Evolutionary conservation across 2,113 vertebrate genomes (phyloP), one percentile per base, ranked within the genome.

Genomic region (Nycticebus coucang): DNA sequence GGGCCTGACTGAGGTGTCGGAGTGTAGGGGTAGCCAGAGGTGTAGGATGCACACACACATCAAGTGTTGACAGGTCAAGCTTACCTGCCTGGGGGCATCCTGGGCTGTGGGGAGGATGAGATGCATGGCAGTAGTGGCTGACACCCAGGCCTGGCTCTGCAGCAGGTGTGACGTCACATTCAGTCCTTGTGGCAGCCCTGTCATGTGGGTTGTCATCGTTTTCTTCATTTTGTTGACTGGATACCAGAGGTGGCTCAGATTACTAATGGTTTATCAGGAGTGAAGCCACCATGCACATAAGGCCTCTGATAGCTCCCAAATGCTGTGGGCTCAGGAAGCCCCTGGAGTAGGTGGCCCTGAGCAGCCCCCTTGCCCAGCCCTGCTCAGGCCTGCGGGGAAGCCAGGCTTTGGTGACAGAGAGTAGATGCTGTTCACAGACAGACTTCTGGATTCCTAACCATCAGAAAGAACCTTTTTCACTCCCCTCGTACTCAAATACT

Each of bases 91-190:
- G 14, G 19, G 37, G 22, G 11, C 18, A 3, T 4, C 5, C 7
- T 30, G 35, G 15, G 12, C 9, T 50, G 5, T n/a, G 41, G 41
- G 18, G 7, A 37, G 19, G n/a, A 7, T 13, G 41, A 78, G 71
- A 71, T 10, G n/a, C 30, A 5, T 22, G n/a, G 18, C 50, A 8
- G 33, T 17, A 13, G 41, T 30, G 7, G 22, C 68, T 2, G 8
- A 0, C 1, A 26, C 17, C 26, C 15, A 4, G 14, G 57, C 15
- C 41, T 1, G 1, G 7, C 11, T 64, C 41, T 66, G 11, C 0
- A 0, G 41, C 4, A 4, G 21, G 28, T 22, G 1, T 60, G 26
- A 6, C 50, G n/a, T 28, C 60, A 26, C 41, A 37, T 77, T 60
- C 18, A 26, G 12, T 35, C 9, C 37, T 35, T 68, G n/a, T 1